These are phyloP conservation scores for Heliconius erato DNA, from an alignment of 2,888 invertebrate genomes.

Conservation along the genomic window DNA sequence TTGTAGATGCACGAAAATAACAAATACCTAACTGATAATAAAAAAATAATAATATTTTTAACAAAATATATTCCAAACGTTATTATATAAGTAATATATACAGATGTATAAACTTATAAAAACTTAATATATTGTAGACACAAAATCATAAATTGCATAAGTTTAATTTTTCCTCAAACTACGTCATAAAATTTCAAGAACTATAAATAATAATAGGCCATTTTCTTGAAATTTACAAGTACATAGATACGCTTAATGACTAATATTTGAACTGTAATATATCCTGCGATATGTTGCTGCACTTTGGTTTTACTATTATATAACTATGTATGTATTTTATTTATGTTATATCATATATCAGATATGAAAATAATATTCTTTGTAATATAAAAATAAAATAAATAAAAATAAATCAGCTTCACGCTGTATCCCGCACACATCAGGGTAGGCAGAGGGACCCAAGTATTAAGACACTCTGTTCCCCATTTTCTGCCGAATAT, in stretches of 20 bases:
- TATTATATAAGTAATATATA: background rate
- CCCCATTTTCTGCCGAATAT: too few species aligned
- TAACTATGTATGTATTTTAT: background rate
- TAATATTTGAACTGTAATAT: constrained; percentile 11
- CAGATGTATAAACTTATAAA: background rate
- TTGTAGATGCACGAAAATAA: background rate
- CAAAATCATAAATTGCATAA: background rate
- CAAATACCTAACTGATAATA: too few species aligned
- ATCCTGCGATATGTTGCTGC: background rate
- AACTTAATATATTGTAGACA: background rate
- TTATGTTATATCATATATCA: background rate
- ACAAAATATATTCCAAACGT: background rate
- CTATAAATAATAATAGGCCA: background rate
- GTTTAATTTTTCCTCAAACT: constrained; percentile 6
- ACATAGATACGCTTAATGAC: constrained; percentile 4
- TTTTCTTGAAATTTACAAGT: constrained; percentile 13
- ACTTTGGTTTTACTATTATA: background rate
- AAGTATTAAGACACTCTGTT: too few species aligned
- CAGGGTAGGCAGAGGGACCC: too few species aligned
- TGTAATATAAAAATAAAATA: too few species aligned
- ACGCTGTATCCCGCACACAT: too few species aligned
- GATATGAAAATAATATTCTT: background rate
- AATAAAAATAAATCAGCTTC: too few species aligned
- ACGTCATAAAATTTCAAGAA: background rate
- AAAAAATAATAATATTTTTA: too few species aligned